Evolutionary conservation across 2,113 vertebrate genomes (phyloP), one percentile per base, ranked within the genome.

Genomic region (Asarcornis scutulata): DNA sequence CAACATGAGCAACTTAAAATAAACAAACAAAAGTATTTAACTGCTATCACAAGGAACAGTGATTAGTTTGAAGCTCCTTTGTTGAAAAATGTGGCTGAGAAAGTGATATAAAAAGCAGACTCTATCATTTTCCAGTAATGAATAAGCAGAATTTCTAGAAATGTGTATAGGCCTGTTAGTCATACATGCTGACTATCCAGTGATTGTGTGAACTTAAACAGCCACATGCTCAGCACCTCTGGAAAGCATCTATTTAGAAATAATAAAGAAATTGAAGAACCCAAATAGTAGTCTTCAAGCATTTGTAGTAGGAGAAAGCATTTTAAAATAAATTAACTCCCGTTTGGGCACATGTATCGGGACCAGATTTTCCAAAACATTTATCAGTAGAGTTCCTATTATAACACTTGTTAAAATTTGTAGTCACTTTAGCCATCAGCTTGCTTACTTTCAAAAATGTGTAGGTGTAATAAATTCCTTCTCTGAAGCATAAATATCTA

Each of bases 401-500:
- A 62, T 69, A 81, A 89, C 34, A 53, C 58, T 38, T 69, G 53
- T 85, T 21, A 67, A 71, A 80, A 26, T 66, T 76, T 32, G 53
- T 44, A 67, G 92, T 71, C 63, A n/a, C 25, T 60, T 87, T 73
- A 55, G 67, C 59, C 40, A 68, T 85, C 53, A 71, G 67, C 72
- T 26, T 73, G 89, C 71, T 67, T 66, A 34, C 58, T 50, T 50
- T 50, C 48, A 50, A 25, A 50, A 50, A 50, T 83, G 34, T 40
- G 55, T 84, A 86, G 84, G 23, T 73, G 17, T 87, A 83, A 50
- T 20, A 69, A 67, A 95, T 73, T 69, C 27, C 62, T 87, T 58
- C 59, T 87, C 72, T 93, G 88, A 90, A 66, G 79, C 68, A 89
- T 56, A 94, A 83, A 76, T 87, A 85, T 46, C 62, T 89, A 46